These are phyloP conservation scores for Caenorhabditis tropicalis DNA, from an alignment of 1,140 invertebrate species.

Conservation along the genomic window DNA sequence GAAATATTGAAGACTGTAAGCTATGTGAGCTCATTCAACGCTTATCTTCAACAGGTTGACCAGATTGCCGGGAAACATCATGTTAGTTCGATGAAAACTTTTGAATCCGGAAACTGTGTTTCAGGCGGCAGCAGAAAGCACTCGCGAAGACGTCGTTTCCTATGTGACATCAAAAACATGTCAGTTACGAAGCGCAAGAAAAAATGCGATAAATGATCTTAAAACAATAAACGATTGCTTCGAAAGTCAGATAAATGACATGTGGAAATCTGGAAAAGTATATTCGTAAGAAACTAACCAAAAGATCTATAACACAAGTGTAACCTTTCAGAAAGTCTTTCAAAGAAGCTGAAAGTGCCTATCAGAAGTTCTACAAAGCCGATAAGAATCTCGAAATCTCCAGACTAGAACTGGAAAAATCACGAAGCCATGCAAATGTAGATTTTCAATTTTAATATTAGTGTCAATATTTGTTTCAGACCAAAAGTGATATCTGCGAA, in stretches of 20 bases:
- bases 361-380: conserved; percentile 37
- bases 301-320: not conserved
- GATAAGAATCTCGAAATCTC: conserved; percentile 15
- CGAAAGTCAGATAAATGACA: conserved; percentile 8
- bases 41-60: conserved; percentile 4
- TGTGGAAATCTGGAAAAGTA: conserved; percentile 1
- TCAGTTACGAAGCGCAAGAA: not conserved
- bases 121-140: not conserved
- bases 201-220: conserved; percentile 16
- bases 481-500: not conserved
- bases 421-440: not conserved
- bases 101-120: not conserved
- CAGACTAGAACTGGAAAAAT: not conserved
- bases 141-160: not conserved
- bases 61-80: conserved; percentile 13
- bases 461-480: not conserved
- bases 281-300: not conserved
- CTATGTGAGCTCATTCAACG: not conserved
- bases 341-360: not conserved
- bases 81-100: not conserved
- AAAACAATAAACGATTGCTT: conserved; percentile 6
- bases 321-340: not conserved
- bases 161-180: conserved; percentile 1
- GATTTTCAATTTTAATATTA: not conserved
- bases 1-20: conserved; percentile 1